These are phyloP conservation scores for Eulimnadia texana DNA, from an alignment of 1,140 invertebrate genomes.

Conservation along the genomic window DNA sequence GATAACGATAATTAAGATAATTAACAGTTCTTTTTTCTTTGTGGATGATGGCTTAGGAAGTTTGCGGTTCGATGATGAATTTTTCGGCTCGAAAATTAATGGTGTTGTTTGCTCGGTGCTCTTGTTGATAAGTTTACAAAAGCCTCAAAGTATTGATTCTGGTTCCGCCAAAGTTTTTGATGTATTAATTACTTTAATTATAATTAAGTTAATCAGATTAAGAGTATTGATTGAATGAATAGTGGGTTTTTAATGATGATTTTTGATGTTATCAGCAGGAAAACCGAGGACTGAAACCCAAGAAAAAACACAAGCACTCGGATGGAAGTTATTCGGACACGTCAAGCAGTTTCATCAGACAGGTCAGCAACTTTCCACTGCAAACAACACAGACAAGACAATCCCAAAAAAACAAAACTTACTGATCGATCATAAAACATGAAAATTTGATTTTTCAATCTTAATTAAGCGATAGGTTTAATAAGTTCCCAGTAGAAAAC, in stretches of 20 bases:
- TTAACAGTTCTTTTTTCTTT: too few species aligned
- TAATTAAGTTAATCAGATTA: too few species aligned
- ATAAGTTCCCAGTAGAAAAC: too few species aligned
- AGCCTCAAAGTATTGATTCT: not conserved
- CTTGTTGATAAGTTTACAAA: too few species aligned
- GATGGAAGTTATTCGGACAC: slow-evolving; percentile 19
- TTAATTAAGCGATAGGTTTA: not conserved
- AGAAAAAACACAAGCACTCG: slow-evolving; percentile 16
- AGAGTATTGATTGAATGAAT: too few species aligned
- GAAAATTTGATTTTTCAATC: not conserved
- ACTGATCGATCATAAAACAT: not conserved
- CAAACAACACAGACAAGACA: not conserved
- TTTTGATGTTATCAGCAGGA: not conserved
- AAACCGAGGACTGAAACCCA: not conserved
- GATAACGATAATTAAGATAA: too few species aligned
- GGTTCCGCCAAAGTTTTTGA: not conserved
- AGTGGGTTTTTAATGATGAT: too few species aligned
- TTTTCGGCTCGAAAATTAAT: not conserved
- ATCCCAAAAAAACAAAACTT: not conserved
- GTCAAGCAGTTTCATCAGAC: slow-evolving; percentile 19
- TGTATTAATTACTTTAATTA: too few species aligned
- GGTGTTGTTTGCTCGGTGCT: not conserved
- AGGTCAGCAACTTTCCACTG: slow-evolving; percentile 13
- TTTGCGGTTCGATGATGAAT: too few species aligned
- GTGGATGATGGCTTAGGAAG: too few species aligned